Conservation (phyloP, 2,113 vertebrate species). For the Desmodus rotundus region DNA sequence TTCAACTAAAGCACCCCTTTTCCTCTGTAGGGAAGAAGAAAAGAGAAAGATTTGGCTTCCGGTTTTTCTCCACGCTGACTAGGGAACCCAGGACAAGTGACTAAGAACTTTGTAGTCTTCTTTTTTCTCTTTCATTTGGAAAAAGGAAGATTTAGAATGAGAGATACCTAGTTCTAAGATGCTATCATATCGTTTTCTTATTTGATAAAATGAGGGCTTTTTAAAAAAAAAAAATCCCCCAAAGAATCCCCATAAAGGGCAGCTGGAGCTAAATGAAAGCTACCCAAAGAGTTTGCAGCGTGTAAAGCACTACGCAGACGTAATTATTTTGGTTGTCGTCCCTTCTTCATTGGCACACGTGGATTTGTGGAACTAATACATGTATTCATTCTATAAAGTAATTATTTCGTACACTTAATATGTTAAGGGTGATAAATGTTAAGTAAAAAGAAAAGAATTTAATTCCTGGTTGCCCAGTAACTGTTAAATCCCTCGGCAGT, state of each 20-base stretch:
- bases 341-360: too few relatives aligned
- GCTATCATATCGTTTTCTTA: constrained; percentile 7
- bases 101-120: background rate
- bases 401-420: too few relatives aligned
- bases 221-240: too few relatives aligned
- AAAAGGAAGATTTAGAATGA: constrained; percentile 10
- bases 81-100: background rate
- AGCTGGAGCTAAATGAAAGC: constrained; percentile 40
- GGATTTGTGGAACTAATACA: too few relatives aligned
- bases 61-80: constrained; percentile 12
- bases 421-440: too few relatives aligned
- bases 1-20: background rate
- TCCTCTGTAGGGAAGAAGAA: background rate
- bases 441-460: background rate
- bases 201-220: background rate
- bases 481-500: constrained; percentile 39
- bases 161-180: background rate
- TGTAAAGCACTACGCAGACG: too few relatives aligned
- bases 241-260: background rate
- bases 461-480: constrained; percentile 58
- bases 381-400: too few relatives aligned
- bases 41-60: background rate
- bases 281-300: background rate
- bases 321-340: too few relatives aligned
- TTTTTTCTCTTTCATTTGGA: background rate